Base-by-base conservation (phyloP, 2,113 vertebrate species). In the Hoplias malabaricus region DNA sequence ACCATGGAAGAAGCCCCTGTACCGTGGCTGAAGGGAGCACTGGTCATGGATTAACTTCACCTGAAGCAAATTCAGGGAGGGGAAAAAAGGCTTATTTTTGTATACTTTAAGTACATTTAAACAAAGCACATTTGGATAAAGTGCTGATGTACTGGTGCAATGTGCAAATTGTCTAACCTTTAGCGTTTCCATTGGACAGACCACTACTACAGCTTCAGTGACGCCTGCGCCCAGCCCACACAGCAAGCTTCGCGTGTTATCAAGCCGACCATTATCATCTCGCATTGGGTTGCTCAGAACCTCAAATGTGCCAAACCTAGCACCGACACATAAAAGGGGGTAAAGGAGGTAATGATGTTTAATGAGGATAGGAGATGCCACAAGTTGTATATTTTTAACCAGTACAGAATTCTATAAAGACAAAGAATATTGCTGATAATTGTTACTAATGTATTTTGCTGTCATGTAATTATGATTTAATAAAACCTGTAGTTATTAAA, bases 31-130 rank as follows among this genome's bases (percentile, higher is more conserved):
- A 34, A 90, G 82, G 6, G 92, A 92, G 48, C 90, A 91, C 88
- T 94, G 92, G 86, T 94, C 91, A 25, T 94, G 93, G 82, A 94
- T 94, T 83, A 94, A 82, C 85, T 94, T 94, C 63, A 95, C 92
- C 93, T 95, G 80, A 14, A 50, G 66, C 14, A 70, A 63, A n/a
- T n/a, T 36, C 36, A 46, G 9, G 36, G 34, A 40, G 19, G 56
- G 5, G 33, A 13, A 27, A 2, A 23, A 23, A 53, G 11, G 25
- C 21, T n/a, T 67, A 8, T 11, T 25, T 2, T 66, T 29, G 21
- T 38, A 25, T 46, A 54, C 5, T 21, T 25, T n/a, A 4, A 34
- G 34, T 33, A 25, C 10, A 3, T 31, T 33, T 46, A 29, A 14
- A 25, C 21, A 36, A 21, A 48, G 25, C 7, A 1, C 8, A 74